These are phyloP conservation scores for Lasiurus cinereus DNA, from an alignment of 2,113 vertebrate genomes.

Conservation along the genomic window DNA sequence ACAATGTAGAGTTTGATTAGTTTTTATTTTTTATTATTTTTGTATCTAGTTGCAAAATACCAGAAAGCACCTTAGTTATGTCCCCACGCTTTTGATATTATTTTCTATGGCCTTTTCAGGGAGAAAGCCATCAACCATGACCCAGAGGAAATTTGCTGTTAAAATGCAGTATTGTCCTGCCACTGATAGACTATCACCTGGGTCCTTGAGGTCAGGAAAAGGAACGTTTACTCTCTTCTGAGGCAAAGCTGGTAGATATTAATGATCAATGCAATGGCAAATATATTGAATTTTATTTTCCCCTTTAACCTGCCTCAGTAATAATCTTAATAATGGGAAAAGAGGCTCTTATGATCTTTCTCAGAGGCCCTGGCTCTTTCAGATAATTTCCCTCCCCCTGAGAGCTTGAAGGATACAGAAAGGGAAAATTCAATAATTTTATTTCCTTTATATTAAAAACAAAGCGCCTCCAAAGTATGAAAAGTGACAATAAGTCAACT, in stretches of 20 bases:
- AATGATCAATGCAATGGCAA: slow-evolving; percentile 77
- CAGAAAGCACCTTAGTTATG: slow-evolving; percentile 35
- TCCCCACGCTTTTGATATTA: neutral
- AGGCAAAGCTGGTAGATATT: slow-evolving; percentile 85
- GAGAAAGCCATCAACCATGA: slow-evolving; percentile 58
- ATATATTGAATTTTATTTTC: slow-evolving; percentile 77
- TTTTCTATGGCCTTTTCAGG: neutral
- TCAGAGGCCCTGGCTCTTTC: slow-evolving; percentile 74
- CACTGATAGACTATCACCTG: slow-evolving; percentile 73
- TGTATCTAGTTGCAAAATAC: neutral
- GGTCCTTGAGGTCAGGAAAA: slow-evolving; percentile 69
- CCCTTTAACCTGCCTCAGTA: slow-evolving; percentile 81
- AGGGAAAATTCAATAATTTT: slow-evolving; percentile 48
- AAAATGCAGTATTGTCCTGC: slow-evolving; percentile 58
- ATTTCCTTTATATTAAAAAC: slow-evolving; percentile 36
- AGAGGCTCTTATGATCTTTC: slow-evolving; percentile 69
- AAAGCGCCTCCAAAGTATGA: slow-evolving; percentile 13
- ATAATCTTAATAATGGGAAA: slow-evolving; percentile 76
- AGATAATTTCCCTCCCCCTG: slow-evolving; percentile 52
- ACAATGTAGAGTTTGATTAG: slow-evolving; percentile 33
- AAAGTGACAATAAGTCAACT: slow-evolving; percentile 77
- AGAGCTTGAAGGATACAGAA: slow-evolving; percentile 74
- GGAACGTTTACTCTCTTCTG: slow-evolving; percentile 74
- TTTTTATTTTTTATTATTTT: neutral
- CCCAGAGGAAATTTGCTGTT: slow-evolving; percentile 76